Conservation (phyloP, 1,140 invertebrate genomes). For the Drosophila neocordata region DNA sequence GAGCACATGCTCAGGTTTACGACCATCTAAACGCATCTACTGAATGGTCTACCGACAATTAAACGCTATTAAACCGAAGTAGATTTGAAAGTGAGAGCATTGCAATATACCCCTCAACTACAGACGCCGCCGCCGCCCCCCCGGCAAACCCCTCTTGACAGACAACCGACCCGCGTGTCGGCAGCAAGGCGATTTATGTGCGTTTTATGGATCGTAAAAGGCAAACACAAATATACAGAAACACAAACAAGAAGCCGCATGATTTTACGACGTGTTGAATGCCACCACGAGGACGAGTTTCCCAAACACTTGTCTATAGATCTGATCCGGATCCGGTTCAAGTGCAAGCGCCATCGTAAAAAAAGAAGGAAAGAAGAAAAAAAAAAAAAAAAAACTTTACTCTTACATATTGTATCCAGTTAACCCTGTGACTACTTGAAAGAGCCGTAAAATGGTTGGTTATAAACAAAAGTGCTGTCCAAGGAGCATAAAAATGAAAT, state of each 20-base stretch:
- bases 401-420: slow-evolving; percentile 4
- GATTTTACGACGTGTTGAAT: slow-evolving; percentile 76
- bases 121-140: neutral
- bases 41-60: slow-evolving; percentile 58
- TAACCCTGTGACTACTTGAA: slow-evolving; percentile 50
- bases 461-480: slow-evolving; percentile 72
- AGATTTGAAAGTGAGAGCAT: slow-evolving; percentile 56
- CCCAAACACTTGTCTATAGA: slow-evolving; percentile 49
- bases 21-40: slow-evolving; percentile 41
- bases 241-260: slow-evolving; percentile 63
- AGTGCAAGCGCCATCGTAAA: slow-evolving; percentile 73
- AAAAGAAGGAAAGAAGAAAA: too few relatives aligned
- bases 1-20: slow-evolving; percentile 45
- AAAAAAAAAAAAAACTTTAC: slow-evolving; percentile 16
- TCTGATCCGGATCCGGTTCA: slow-evolving; percentile 50
- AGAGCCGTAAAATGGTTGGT: slow-evolving; percentile 74
- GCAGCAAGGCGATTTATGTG: slow-evolving; percentile 66
- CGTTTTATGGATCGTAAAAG: slow-evolving; percentile 79
- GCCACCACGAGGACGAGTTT: slow-evolving; percentile 50
- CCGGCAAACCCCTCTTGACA: neutral
- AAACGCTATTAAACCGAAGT: slow-evolving; percentile 51
- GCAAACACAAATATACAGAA: slow-evolving; percentile 37
- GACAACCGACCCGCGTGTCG: slow-evolving; percentile 11
- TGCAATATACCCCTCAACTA: slow-evolving; percentile 29
- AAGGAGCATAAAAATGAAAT: slow-evolving; percentile 32